Evolutionary conservation across 2,888 invertebrate species (phyloP).

Genomic region (Gasteruption jaculator): DNA sequence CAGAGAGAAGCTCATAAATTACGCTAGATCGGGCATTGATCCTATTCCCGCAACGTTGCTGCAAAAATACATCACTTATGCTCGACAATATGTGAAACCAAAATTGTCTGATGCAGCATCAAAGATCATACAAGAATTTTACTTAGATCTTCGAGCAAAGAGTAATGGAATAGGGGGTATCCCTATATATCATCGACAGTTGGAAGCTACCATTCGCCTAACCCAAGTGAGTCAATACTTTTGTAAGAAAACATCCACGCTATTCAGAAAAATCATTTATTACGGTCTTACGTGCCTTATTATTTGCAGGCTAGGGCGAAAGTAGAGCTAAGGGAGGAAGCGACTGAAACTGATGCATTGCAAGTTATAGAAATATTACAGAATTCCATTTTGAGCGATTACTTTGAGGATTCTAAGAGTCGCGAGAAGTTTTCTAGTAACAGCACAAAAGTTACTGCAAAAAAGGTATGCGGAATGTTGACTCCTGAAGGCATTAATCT

Average conservation of each 20-base stretch:
- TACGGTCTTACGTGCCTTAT: background rate
- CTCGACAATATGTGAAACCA: conserved; percentile 82
- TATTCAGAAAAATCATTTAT: no score
- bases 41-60: conserved; percentile 71
- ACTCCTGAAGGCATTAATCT: no score
- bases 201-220: conserved; percentile 83
- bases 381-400: conserved; percentile 52
- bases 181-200: conserved; percentile 81
- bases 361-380: conserved; percentile 84
- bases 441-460: conserved; percentile 48
- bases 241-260: no score
- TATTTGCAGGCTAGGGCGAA: conserved; percentile 83
- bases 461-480: conserved; percentile 6
- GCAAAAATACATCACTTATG: conserved; percentile 89
- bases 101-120: conserved; percentile 70
- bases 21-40: conserved; percentile 52
- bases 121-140: conserved; percentile 70
- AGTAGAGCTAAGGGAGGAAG: conserved; percentile 77
- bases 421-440: conserved; percentile 58
- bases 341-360: conserved; percentile 73
- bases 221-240: conserved; percentile 55
- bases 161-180: conserved; percentile 63
- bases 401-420: background rate
- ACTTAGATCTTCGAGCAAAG: conserved; percentile 69
- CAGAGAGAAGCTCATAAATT: conserved; percentile 29